Evolutionary conservation across 2,797 vertebrate species (phyloP), one percentile per base, ranked within the genome.

Genomic region (Acrossocheilus wenchowensis): DNA sequence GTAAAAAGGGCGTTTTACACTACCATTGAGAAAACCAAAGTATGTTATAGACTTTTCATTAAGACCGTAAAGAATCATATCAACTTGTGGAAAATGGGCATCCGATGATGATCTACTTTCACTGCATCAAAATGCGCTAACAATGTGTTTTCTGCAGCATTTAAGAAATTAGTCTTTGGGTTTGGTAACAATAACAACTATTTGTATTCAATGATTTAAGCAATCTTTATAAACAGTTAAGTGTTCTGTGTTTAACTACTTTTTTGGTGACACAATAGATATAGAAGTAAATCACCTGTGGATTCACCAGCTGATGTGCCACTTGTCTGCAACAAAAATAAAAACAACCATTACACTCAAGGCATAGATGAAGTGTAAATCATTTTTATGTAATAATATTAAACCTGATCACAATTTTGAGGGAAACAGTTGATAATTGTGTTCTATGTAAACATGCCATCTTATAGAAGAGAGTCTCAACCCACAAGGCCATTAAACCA

Each of bases 401-500:
- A 48, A 48, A 15, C n/a, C 12, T 7, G 26, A 52, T 77, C 8
- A 36, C 26, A 21, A 23, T 54, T 30, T 36, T 12, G 19, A 77
- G 26, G 17, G 50, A 77, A 52, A 52, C 9, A 48, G 43, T 23
- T 15, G 12, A 74, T 48, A 74, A 50, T 5, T 54, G 30, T 52
- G 19, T 11, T 77, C 0, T 26, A 10, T 11, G 54, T 50, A 3
- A 14, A 8, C 5, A 48, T 52, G 14, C 5, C 34, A 23, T 41
- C 34, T 62, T 48, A 17, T 19, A 52, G 10, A 17, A 36, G 7
- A 83, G 10, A 62, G 6, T 17, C 50, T 34, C 6, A 7, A 21
- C 74, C 34, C n/a, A 68, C 48, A 43, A 48, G 52, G 41, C 12
- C 39, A 81, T 66, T 81, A 81, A 81, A 81, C 26, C 78, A 62